These are phyloP conservation scores for Fissipunctia ypsillon DNA, from an alignment of 2,888 invertebrate genomes.

Conservation along the genomic window DNA sequence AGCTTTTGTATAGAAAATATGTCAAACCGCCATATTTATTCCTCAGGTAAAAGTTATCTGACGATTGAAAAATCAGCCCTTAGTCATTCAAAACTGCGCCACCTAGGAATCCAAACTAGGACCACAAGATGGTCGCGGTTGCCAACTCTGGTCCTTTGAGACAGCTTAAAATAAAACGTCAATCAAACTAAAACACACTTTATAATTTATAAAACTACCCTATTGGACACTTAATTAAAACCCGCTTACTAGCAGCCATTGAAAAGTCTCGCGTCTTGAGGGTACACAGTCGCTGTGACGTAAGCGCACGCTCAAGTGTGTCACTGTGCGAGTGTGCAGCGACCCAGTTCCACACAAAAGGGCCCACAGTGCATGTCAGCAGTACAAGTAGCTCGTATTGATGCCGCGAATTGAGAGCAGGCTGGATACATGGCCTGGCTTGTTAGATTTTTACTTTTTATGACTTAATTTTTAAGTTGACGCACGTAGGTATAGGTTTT, in stretches of 20 bases:
- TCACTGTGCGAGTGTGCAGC: constrained; percentile 72
- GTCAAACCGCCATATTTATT: too few species aligned
- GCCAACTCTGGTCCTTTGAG: neutral
- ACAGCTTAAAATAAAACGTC: neutral
- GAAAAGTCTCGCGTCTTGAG: constrained; percentile 42
- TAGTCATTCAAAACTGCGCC: neutral
- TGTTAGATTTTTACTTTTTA: neutral
- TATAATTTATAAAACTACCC: neutral
- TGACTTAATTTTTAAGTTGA: neutral
- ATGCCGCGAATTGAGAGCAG: constrained; percentile 61
- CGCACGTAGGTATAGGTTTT: neutral
- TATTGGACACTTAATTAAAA: constrained; percentile 52
- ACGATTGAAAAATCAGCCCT: too few species aligned
- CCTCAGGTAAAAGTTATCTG: too few species aligned
- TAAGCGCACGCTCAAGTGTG: constrained; percentile 66
- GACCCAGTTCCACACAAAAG: constrained; percentile 78
- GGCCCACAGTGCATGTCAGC: constrained; percentile 65
- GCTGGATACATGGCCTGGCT: constrained; percentile 45
- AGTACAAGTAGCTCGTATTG: constrained; percentile 60
- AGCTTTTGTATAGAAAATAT: too few species aligned
- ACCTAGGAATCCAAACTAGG: neutral
- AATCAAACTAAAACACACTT: neutral
- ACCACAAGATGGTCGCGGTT: too few species aligned
- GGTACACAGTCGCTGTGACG: constrained; percentile 49
- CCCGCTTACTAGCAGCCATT: constrained; percentile 48